Base-by-base conservation (phyloP, 37 sponge, comb jelly and placozoan species). In the Ephydatia muelleri region DNA sequence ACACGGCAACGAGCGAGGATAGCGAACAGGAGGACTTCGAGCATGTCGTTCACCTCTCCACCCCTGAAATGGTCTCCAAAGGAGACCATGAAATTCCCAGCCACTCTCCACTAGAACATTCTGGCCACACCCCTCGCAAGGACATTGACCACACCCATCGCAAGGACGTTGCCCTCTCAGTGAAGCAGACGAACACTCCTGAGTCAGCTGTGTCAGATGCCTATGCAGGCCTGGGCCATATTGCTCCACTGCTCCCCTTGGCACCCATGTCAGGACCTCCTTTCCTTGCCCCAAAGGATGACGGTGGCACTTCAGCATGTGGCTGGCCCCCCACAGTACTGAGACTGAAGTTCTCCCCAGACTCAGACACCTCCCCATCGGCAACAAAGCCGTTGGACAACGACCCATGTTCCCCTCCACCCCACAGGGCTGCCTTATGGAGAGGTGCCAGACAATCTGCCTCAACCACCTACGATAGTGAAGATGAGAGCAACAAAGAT, bases 101-200 rank as follows among this genome's bases (percentile, higher is more conserved):
- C 76, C 76, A 75, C 36, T 75, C 76, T 26, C 76, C 76, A 36
- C 33, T 36, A 12, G 33, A 75, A 9, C 36, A 6, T 36, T 19
- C 43, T 5, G 38, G 38, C 35, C 76, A 75, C 36, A 3, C 76
- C 76, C 36, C 76, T 11, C 25, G 40, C 43, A 22, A 75, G 38
- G 2, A 23, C 2, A 22, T 39, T 39, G 35, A 75, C 76, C 76
- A 75, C 76, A 35, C 76, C 36, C 76, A 2, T 39, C 19, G 43
- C 43, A 28, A 70, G 9, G 26, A 28, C 74, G 23, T 32, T 23
- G 36, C 38, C 76, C 76, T 39, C 43, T 36, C 76, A 26, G 37
- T 32, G 36, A 30, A 33, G 38, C 40, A 75, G 38, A 39, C 76
- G 19, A 57, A 21, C 57, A 57, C 19, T 16, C 57, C 57, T 19